Conservation (phyloP, 2,113 vertebrate species). For the Neogale vison region DNA sequence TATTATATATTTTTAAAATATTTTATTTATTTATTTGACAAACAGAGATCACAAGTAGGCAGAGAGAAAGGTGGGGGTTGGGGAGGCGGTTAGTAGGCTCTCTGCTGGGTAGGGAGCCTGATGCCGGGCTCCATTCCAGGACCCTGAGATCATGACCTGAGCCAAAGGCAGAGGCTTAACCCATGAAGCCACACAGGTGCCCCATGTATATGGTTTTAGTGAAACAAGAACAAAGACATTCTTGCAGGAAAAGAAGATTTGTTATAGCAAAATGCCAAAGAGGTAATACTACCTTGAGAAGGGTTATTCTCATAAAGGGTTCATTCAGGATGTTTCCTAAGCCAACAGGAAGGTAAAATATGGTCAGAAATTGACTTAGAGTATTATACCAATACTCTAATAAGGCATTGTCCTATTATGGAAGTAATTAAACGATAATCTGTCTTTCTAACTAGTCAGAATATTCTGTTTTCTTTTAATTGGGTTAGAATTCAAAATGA, state of each 20-base stretch:
- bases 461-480: neutral
- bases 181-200: no score
- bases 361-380: neutral
- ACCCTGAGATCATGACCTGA: no score
- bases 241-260: neutral
- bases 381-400: neutral
- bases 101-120: no score
- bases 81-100: no score
- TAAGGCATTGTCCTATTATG: neutral
- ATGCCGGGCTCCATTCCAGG: no score
- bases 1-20: no score
- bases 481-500: conserved; percentile 36
- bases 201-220: neutral
- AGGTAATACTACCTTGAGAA: neutral
- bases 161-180: no score
- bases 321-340: neutral
- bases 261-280: neutral
- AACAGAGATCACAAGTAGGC: no score
- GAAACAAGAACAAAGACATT: neutral
- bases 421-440: neutral
- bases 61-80: no score
- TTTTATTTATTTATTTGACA: no score
- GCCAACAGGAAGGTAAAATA: neutral
- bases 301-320: neutral
- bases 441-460: neutral